Evolutionary conservation across 2,113 vertebrate species (phyloP), one percentile per base, ranked within the genome.

Genomic region (Silurus asotus): DNA sequence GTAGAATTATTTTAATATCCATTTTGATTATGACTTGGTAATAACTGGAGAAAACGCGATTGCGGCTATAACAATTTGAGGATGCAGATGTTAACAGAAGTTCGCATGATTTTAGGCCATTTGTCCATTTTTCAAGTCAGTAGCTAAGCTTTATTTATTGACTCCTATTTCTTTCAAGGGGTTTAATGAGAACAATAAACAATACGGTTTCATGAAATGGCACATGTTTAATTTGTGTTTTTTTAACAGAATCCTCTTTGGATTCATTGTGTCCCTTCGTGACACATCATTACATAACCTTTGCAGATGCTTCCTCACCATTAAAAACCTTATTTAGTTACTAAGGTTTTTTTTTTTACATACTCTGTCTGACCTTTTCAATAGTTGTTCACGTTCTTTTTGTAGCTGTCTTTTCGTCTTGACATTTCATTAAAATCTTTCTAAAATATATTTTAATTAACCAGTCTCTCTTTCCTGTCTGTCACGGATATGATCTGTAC

Each of bases 231-330:
- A 19, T 25, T 37, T 37, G 37, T 76, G 25, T 83, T 59, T 72
- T 76, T 65, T 51, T 65, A 14, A 25, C 17, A 70, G 53, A 64
- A 82, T 87, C 74, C 86, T 69, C 9, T 20, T 53, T 78, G 79
- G 28, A 9, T 80, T 83, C n/a, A n/a, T 49, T 70, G 65, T 72
- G 74, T 84, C 81, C 58, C 69, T 82, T 69, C 74, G 75, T 49
- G 37, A 13, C 67, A 45, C 51, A 51, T 75, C 74, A 87, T 87
- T 89, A 82, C 19, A 14, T 84, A 89, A 89, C 45, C 58, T 28
- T 55, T 72, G 45, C 79, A 83, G 86, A 83, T 89, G 83, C 77
- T 86, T 65, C 51, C 70, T 62, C 48, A 49, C 58, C 20, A 78
- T 53, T 83, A 49, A 37, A 78, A 84, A 15, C 20, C 56, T 59